Conservation (phyloP, 2,113 vertebrate species). For the Syrmaticus mikado region DNA sequence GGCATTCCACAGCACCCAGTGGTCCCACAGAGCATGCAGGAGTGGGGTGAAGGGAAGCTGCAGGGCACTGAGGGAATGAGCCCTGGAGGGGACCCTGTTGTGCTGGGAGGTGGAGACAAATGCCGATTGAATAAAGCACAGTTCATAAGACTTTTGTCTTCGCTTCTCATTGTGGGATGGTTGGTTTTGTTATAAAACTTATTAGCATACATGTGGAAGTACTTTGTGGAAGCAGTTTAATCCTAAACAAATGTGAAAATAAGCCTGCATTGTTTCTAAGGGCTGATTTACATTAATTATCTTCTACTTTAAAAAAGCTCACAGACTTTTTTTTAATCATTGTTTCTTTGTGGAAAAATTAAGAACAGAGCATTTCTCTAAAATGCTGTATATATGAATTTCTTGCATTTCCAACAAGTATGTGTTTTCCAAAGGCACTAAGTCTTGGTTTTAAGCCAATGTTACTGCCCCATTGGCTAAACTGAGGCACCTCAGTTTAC, state of each 20-base stretch:
- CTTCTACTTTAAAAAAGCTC: constrained; percentile 74
- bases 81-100: not conserved
- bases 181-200: constrained; percentile 72
- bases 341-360: constrained; percentile 73
- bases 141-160: constrained; percentile 72
- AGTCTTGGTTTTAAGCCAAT: not conserved
- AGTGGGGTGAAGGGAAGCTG: not conserved
- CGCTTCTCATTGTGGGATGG: constrained; percentile 54
- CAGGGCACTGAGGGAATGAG: not conserved
- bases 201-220: constrained; percentile 80
- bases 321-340: constrained; percentile 63
- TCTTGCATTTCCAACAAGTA: constrained; percentile 56
- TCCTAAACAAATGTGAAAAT: constrained; percentile 84
- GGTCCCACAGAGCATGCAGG: not conserved
- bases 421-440: constrained; percentile 54
- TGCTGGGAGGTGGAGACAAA: constrained; percentile 50
- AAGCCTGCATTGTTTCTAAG: constrained; percentile 77
- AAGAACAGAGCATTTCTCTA: constrained; percentile 69
- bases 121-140: constrained; percentile 53
- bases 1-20: not conserved
- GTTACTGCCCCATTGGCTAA: not conserved
- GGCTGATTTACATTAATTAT: constrained; percentile 81
- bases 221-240: constrained; percentile 78
- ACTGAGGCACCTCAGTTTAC: not conserved
- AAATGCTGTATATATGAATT: constrained; percentile 51